Base-by-base conservation (phyloP, 2,888 invertebrate species). In the Mermis nigrescens region DNA sequence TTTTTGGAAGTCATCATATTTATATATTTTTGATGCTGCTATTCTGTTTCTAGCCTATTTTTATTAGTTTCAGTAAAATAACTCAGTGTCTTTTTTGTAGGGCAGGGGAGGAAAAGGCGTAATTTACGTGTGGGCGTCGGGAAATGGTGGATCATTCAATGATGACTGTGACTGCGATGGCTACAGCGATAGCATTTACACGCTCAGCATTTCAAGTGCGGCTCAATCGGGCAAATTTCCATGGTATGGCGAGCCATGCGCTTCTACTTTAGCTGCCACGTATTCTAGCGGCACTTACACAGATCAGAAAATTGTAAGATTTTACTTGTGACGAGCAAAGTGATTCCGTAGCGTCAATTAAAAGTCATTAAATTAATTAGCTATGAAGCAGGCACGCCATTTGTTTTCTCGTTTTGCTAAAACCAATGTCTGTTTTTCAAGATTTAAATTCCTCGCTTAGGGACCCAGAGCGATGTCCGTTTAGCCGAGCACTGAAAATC, bases 121-220 rank as follows among this genome's bases (percentile, higher is more conserved):
- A 15, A 84, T 91, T 64, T 91, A 84, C 73, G 84, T 89, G 0
- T 91, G 90, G 87, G 91, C 91, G 0, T 84, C 86, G 31, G 90
- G 90, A 1, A 91, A 91, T 70, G 91, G 91, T 0, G 89, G 90
- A 31, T 79, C 80, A 12, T 79, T 81, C 62, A 79, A 79, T 4
- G 91, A 91, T 73, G 85, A 88, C 73, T 91, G 92, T 71, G 86
- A 86, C 68, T 87, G 87, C 72, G 92, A 92, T 72, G 92, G 92
- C 67, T 91, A 85, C 75, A 80, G 82, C 52, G 77, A 84, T 29
- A 86, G 83, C 70, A 82, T 87, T 63, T 87, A 84, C 74, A 90
- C 91, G 0, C 80, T 92, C 63, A 83, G 86, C 1, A 83, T 92
- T 55, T 86, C 86, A 57, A 86, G 86, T 69, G 86, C 85, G 2